Base-by-base conservation (phyloP, 1,140 invertebrate genomes). In the Dysdera silvatica region DNA sequence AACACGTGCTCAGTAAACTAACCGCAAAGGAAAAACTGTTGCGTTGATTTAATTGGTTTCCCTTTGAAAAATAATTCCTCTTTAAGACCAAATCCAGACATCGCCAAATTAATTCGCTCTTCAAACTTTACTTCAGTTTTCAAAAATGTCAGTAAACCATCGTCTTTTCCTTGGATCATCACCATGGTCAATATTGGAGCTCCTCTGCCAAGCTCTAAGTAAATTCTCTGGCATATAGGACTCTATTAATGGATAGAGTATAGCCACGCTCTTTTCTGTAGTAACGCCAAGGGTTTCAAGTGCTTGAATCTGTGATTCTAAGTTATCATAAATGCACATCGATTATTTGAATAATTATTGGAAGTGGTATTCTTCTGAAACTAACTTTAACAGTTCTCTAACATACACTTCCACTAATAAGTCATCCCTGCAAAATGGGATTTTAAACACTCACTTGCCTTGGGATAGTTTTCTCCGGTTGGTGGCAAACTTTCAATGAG, bases 161-260 rank as follows among this genome's bases (percentile, higher is more conserved):
- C n/a, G n/a, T n/a, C n/a, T n/a, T n/a, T n/a, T n/a, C n/a, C n/a
- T n/a, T n/a, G n/a, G n/a, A n/a, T n/a, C n/a, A n/a, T n/a, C n/a
- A n/a, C n/a, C n/a, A n/a, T n/a, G n/a, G n/a, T n/a, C n/a, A n/a
- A n/a, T n/a, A n/a, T n/a, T n/a, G n/a, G n/a, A n/a, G n/a, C n/a
- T n/a, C 41, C 31, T 10, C 20, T 35, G 32, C 55, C 55, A 58
- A 32, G 41, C 41, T 24, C 35, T 31, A 24, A 48, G 28, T 1
- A 47, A 24, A 20, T 73, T 66, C 24, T 57, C 54, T 45, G 20
- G 16, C 2, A 57, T 45, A 57, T 20, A 70, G 5, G 73, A 74
- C 47, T 77, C 75, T 1, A 76, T 71, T 8, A 76, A 52, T 0
- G 73, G 74, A 52, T 71, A 76, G 0, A 76, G 52, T 64, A 76